These are phyloP conservation scores for Cryptotis parvus DNA, from an alignment of 2,113 vertebrate species.

Conservation along the genomic window DNA sequence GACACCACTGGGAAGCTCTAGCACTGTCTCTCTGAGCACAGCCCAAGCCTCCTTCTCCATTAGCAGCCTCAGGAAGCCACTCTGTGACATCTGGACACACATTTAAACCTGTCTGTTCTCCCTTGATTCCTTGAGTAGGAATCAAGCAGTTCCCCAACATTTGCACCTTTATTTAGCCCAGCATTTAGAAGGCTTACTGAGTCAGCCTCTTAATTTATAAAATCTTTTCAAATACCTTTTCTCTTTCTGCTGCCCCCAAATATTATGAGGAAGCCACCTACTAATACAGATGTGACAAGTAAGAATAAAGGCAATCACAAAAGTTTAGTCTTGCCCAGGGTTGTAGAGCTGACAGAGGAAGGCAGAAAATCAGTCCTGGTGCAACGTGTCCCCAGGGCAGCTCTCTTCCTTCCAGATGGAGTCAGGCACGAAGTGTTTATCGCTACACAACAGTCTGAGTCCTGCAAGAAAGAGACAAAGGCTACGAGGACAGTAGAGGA, in stretches of 20 bases:
- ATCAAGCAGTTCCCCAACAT: neutral
- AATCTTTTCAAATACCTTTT: constrained; percentile 8
- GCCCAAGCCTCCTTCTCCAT: neutral
- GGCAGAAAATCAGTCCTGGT: neutral
- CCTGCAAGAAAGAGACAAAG: neutral
- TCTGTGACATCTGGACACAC: neutral
- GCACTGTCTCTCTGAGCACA: neutral
- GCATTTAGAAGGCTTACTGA: neutral
- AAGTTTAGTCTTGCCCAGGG: neutral
- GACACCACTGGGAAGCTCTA: constrained; percentile 28
- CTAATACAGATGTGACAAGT: neutral
- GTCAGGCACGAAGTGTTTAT: neutral
- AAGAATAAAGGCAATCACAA: neutral
- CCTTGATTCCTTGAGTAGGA: neutral
- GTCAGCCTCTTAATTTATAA: neutral
- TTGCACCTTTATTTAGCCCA: neutral
- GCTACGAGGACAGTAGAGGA: neutral
- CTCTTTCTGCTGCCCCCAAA: neutral
- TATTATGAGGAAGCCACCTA: neutral
- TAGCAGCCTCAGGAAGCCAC: neutral
- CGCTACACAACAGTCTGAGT: neutral
- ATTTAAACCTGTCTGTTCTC: neutral
- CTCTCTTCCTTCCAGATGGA: neutral
- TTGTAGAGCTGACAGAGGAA: neutral
- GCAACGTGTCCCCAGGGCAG: neutral